A percentile compares a stretch with the other conserved stretches of the same genome.
These are phyloP conservation scores for Rhizomys pruinosus DNA, from an alignment of 2,113 vertebrate genomes.

Conservation along the genomic window DNA sequence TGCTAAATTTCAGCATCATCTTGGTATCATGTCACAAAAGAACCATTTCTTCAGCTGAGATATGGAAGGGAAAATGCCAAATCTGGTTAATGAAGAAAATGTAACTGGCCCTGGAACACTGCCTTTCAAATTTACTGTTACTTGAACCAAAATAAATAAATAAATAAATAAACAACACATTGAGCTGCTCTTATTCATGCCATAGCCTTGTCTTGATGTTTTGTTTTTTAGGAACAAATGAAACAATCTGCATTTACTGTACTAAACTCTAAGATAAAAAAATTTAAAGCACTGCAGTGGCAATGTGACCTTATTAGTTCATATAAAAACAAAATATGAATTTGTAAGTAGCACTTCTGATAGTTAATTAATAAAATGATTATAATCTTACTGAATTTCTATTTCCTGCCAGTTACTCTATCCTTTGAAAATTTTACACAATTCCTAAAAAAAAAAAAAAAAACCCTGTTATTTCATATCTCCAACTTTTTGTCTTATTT, in stretches of 20 bases:
- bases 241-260: background rate
- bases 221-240: background rate
- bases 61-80: background rate
- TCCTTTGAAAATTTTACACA: slow-evolving; percentile 34
- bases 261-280: background rate
- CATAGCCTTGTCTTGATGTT: background rate
- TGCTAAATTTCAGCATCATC: background rate
- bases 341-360: slow-evolving; percentile 19
- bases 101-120: too few relatives aligned
- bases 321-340: slow-evolving; percentile 43
- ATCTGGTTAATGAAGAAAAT: background rate
- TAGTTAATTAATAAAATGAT: slow-evolving; percentile 55
- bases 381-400: slow-evolving; percentile 53
- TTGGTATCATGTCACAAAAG: background rate
- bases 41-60: background rate
- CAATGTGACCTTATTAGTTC: background rate
- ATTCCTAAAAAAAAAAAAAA: slow-evolving; percentile 36
- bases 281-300: background rate
- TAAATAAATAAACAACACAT: too few relatives aligned
- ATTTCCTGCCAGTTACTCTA: slow-evolving; percentile 49
- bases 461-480: slow-evolving; percentile 25
- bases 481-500: background rate
- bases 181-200: background rate
- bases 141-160: too few relatives aligned
- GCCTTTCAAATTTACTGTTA: background rate